Evolutionary conservation across 2,888 invertebrate genomes (phyloP), one percentile per base, ranked within the genome.

Genomic region (Protula sp.): DNA sequence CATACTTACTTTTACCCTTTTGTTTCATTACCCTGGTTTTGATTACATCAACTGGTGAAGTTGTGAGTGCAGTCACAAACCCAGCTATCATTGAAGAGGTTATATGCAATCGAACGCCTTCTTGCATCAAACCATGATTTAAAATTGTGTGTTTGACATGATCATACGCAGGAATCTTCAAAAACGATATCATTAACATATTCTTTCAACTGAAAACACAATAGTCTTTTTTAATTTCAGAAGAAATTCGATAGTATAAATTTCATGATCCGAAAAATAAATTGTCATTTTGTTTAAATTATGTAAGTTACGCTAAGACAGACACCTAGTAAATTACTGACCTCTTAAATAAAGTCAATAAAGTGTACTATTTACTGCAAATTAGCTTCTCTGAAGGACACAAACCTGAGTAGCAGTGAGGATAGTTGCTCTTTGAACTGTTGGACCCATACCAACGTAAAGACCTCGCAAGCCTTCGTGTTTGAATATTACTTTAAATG

Each of bases 11-110:
- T 38, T 38, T 64, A 24, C 31, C 54, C 22, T 63, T 54, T 60
- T 75, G 75, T 63, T 74, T 74, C 75, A 75, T 75, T 31, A 75
- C 65, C 47, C 75, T 61, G 24, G 75, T 74, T 65, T 76, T 76
- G 59, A 76, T 68, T 28, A 76, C 74, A 59, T 76, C 76, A 3
- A 75, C 72, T 2, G 76, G 76, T 26, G 74, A 75, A 0, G 76
- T 76, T 4, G 75, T 74, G 9, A 69, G 28, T 1, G 76, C 75
- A 3, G 73, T 67, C 64, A 72, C 68, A 55, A 76, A 70, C 2
- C 75, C 76, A 3, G 76, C 76, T 27, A 72, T 62, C 74, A 76
- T 76, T 9, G 74, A 73, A 9, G 72, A 64, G 26, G 67, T 62
- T 4, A 75, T 62, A 58, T 76, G 76, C 9, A 76, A 64, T 0